Base-by-base conservation (phyloP, 2,888 invertebrate genomes). In the Myopa testacea region DNA sequence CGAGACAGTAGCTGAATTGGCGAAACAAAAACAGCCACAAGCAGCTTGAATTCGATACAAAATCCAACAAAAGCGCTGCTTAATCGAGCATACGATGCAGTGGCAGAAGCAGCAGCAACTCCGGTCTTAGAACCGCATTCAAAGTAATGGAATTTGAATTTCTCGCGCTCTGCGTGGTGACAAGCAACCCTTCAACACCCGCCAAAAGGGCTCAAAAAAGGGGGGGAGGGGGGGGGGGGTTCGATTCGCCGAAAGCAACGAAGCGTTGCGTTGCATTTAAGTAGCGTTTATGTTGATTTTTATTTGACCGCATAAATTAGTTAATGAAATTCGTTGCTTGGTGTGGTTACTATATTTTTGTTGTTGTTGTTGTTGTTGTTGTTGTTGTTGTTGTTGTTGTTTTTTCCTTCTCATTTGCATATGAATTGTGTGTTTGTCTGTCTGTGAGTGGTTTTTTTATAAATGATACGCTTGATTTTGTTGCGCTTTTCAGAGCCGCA, bases 301-400 rank as follows among this genome's bases (percentile, higher is more conserved):
- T 69, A 75, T 58, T 52, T 67, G 75, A 75, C 68, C 75, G 58
- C 75, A 67, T 67, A 75, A 75, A 75, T 75, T 68, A 60, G 45
- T 37, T 40, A 60, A 75, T 75, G 60, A 69, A 69, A 75, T 60
- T 62, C 16, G 62, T 63, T 26, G 45, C 7, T 45, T 10, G 45
- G 45, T 10, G 37, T 10, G 45, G 45, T 10, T 5, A 37, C 38
- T 34, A 55, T 55, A 5, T 50, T 50, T 34, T 58, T 71, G 12
- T 38, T 65, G 40, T 73, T 70, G 26, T 55, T 55, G 10, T 16
- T 55, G 55, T n/a, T 16, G 14, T 0, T 16, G n/a, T n/a, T n/a
- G 55, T 75, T 71, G 12, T 38, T 65, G 40, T 73, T 70, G 26
- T 55, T 55, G 10, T 16, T 55, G 55, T n/a, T 16, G 14, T 0